Conservation (phyloP, 1,140 invertebrate genomes). For the Andrena cerasifolii region DNA sequence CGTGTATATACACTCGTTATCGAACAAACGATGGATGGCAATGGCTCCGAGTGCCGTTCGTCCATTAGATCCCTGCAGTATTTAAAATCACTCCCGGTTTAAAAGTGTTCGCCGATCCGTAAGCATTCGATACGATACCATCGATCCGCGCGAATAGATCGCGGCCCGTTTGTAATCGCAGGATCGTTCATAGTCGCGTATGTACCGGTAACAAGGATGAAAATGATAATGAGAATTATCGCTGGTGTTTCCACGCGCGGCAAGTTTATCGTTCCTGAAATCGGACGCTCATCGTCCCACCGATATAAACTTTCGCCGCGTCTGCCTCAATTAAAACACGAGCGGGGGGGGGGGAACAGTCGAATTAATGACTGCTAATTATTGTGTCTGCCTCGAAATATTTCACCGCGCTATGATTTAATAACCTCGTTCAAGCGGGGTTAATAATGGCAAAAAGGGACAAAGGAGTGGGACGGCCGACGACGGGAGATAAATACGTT, state of each 20-base stretch:
- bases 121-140: neutral
- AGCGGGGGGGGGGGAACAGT: neutral
- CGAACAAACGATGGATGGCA: no score
- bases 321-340: slow-evolving; percentile 17
- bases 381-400: slow-evolving; percentile 3
- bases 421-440: neutral
- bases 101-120: neutral
- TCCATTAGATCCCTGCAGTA: neutral
- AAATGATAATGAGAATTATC: slow-evolving; percentile 16
- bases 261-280: neutral
- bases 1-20: no score
- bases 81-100: neutral
- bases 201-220: neutral
- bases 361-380: slow-evolving; percentile 29
- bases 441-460: neutral
- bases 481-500: neutral
- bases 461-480: neutral
- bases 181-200: neutral
- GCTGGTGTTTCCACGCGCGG: neutral
- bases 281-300: neutral
- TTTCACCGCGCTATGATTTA: slow-evolving; percentile 13
- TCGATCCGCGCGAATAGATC: neutral
- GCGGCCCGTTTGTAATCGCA: neutral
- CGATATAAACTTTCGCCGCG: slow-evolving; percentile 2
- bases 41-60: neutral